Conservation (phyloP, 2,113 vertebrate species). For the Argyrosomus japonicus region DNA sequence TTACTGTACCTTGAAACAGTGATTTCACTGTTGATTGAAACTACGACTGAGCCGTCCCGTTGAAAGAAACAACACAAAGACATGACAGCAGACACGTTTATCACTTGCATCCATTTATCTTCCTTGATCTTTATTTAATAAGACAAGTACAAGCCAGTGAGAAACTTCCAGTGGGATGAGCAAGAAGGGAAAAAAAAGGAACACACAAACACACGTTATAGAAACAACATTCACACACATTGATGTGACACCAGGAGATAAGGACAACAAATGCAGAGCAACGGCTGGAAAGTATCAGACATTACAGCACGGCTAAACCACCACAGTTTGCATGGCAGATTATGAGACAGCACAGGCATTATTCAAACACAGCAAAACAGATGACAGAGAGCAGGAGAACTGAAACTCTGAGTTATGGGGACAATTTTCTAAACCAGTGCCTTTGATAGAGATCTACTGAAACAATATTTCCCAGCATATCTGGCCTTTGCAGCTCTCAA, state of each 20-base stretch:
- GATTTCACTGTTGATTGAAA: background rate
- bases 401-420: background rate
- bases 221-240: background rate
- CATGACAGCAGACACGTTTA: background rate
- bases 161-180: background rate
- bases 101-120: background rate
- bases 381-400: background rate
- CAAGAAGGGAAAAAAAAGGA: background rate
- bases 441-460: background rate
- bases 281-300: slow-evolving; percentile 10
- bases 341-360: background rate
- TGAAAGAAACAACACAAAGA: background rate
- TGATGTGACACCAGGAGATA: background rate
- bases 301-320: background rate
- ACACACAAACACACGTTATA: background rate
- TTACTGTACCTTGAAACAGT: background rate
- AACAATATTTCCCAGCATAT: slow-evolving; percentile 19
- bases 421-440: slow-evolving; percentile 15
- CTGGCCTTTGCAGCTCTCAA: slow-evolving; percentile 42
- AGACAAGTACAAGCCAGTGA: slow-evolving; percentile 1
- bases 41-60: background rate
- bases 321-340: background rate
- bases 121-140: slow-evolving; percentile 13
- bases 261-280: slow-evolving; percentile 3
- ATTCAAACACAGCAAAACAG: slow-evolving; percentile 20